Percentiles rank a stretch among this genome's conserved stretches.
Conservation (phyloP, 2,797 vertebrate species). For the Lacerta agilis region DNA sequence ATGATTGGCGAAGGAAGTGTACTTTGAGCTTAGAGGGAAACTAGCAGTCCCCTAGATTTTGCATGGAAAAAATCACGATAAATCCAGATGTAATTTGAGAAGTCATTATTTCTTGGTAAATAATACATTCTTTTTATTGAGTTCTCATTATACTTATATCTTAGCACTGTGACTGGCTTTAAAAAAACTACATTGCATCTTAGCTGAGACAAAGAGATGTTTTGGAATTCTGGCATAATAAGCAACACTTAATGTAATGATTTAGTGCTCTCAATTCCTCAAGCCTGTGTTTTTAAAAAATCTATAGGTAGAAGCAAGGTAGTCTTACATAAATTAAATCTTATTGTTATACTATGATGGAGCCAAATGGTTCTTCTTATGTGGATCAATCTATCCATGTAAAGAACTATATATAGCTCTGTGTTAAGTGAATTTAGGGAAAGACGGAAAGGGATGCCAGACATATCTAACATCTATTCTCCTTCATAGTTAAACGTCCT, state of each 20-base stretch:
- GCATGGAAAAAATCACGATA: conserved; percentile 48
- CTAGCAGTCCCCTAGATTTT: conserved; percentile 60
- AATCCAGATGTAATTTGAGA: conserved; percentile 66
- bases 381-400: neutral
- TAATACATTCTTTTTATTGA: conserved; percentile 50
- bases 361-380: neutral
- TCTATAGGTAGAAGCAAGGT: conserved; percentile 32
- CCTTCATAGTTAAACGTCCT: neutral
- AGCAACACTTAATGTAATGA: conserved; percentile 43
- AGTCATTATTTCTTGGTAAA: conserved; percentile 64
- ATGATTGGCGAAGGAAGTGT: conserved; percentile 54
- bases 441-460: neutral
- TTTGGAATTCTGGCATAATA: conserved; percentile 51
- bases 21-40: conserved; percentile 68
- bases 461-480: neutral
- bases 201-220: conserved; percentile 34
- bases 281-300: neutral
- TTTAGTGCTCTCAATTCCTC: conserved; percentile 15
- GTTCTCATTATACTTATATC: conserved; percentile 55
- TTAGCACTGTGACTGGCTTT: conserved; percentile 13
- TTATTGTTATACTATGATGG: conserved; percentile 40
- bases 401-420: neutral
- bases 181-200: conserved; percentile 43
- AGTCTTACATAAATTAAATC: conserved; percentile 39
- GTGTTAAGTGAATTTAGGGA: neutral